Evolutionary conservation across 2,113 vertebrate genomes (phyloP).

Genomic region (Pyrgilauda ruficollis): DNA sequence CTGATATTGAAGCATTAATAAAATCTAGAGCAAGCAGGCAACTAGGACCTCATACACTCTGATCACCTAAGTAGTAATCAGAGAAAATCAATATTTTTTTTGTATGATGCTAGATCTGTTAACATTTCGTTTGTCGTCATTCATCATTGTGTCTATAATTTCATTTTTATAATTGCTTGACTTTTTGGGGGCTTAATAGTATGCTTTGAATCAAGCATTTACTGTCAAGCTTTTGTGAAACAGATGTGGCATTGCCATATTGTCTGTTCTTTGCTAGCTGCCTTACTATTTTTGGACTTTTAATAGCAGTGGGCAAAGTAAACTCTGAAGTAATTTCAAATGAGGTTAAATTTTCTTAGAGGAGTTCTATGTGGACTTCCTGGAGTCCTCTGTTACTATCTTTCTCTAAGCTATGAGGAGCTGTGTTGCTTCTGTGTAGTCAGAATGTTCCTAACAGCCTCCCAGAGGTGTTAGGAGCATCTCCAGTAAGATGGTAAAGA

Average conservation of each 20-base stretch:
- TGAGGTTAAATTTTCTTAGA: neutral
- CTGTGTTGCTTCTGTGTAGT: neutral
- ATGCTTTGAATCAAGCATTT: conserved; percentile 32
- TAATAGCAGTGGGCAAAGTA: neutral
- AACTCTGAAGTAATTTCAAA: neutral
- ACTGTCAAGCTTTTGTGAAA: conserved; percentile 1
- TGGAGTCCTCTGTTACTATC: neutral
- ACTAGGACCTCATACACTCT: conserved; percentile 72
- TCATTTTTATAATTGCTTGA: conserved; percentile 52
- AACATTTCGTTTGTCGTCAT: conserved; percentile 64
- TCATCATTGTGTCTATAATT: conserved; percentile 65
- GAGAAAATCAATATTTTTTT: conserved; percentile 72
- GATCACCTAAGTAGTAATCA: conserved; percentile 73
- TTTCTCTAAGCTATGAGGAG: neutral
- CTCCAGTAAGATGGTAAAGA: neutral
- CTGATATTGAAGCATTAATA: conserved; percentile 79
- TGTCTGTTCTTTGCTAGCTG: neutral
- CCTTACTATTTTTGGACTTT: neutral
- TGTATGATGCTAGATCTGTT: conserved; percentile 66
- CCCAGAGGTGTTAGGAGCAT: fast-evolving
- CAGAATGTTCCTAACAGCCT: neutral
- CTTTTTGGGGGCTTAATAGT: conserved; percentile 53
- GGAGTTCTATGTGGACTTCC: neutral
- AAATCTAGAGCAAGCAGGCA: conserved; percentile 72
- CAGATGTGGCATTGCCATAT: neutral